Percentiles rank a stretch among this genome's conserved stretches.
phyloP scores from a whole-genome alignment of 2,113 vertebrate species.

The Rhadina sibilatrix region DNA sequence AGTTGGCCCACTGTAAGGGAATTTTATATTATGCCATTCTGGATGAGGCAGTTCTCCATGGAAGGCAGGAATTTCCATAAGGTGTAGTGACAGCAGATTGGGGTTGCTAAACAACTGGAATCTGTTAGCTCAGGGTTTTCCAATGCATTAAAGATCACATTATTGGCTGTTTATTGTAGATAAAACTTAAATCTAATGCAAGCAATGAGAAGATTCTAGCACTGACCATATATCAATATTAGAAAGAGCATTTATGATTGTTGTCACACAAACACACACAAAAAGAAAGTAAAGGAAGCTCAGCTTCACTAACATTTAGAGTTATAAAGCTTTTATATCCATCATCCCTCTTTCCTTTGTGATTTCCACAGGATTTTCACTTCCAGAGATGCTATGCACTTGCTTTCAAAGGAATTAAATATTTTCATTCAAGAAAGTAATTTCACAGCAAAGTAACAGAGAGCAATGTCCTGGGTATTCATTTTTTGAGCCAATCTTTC shows the following conservation, averaged over 20 bases:
- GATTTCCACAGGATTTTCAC: conserved; percentile 75
- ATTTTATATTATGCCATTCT: neutral
- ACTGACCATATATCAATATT: conserved; percentile 40
- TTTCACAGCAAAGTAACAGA: conserved; percentile 77
- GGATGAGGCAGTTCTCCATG: neutral
- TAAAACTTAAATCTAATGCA: conserved; percentile 59
- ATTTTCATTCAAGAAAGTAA: conserved; percentile 79
- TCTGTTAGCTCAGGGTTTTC: neutral
- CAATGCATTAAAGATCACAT: conserved; percentile 60
- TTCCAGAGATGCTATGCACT: conserved; percentile 75
- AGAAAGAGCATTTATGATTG: conserved; percentile 66
- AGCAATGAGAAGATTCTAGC: conserved; percentile 61
- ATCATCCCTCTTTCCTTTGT: conserved; percentile 73
- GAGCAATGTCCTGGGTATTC: conserved; percentile 71
- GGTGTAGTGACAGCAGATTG: neutral
- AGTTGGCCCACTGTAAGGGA: neutral
- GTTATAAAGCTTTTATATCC: conserved; percentile 70
- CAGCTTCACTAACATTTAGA: conserved; percentile 68
- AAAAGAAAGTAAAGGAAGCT: conserved; percentile 39
- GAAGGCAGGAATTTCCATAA: conserved; percentile 41
- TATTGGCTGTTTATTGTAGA: conserved; percentile 53
- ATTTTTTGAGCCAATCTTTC: conserved; percentile 73
- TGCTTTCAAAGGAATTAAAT: conserved; percentile 79
- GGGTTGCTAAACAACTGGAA: conserved; percentile 17
- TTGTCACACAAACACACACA: conserved; percentile 42